Base-by-base conservation (phyloP, 2,113 vertebrate species). In the Xiphophorus couchianus region DNA sequence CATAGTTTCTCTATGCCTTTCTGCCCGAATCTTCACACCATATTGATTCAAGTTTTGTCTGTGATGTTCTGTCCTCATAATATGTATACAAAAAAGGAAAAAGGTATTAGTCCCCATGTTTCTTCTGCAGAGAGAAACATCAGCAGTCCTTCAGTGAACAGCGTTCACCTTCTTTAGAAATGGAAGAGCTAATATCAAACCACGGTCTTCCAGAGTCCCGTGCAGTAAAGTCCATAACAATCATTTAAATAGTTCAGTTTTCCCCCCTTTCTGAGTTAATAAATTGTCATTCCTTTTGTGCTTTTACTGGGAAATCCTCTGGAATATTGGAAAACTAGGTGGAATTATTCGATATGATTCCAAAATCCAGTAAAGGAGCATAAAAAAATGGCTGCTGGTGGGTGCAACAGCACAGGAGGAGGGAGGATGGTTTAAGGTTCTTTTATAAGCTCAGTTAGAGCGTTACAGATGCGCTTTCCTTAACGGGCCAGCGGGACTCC, bases 401-500 rank as follows among this genome's bases (percentile, higher is more conserved):
- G 79, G 74, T 76, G 75, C 84, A 70, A 76, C 77, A 76, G 81
- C 86, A 80, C 78, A 71, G 72, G 81, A 73, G 30, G 71, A 44
- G 44, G 79, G 77, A 62, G 62, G 79, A 28, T 58, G 67, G 14
- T 58, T 83, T 76, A 80, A 42, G 73, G 17, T 44, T 74, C 37
- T 54, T 66, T 78, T 81, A 86, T 86, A 77, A 78, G 88, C 83
- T 86, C 80, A 72, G 77, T 66, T 76, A 64, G 76, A 74, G 25
- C 5, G 25, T 77, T 80, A 76, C 54, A 83, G 89, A 82, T 77
- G 75, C 33, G 74, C 77, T 77, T 80, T 62, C 84, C 88, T 84
- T 85, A 74, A 80, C 88, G 76, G 89, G 76, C 5, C 82, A 89
- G 84, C 90, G 87, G 91, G 79, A 85, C 81, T 84, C 86, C 83